Evolutionary conservation across 2,888 invertebrate species (phyloP), one percentile per base, ranked within the genome.

Genomic region (Tryphoninae sp.): DNA sequence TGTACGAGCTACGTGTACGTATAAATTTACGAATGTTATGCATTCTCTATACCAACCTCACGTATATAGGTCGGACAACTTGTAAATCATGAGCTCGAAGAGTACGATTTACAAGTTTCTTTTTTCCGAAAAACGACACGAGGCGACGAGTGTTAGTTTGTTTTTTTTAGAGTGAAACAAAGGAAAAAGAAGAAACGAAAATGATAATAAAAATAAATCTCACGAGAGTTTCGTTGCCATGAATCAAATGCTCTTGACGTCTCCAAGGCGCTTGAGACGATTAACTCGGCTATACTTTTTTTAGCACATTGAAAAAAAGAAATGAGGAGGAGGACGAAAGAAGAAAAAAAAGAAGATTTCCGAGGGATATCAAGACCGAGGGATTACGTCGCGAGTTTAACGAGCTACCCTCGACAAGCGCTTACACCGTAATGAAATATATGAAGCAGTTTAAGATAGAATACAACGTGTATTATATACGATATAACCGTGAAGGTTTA

Each of bases 231-330:
- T 61, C 22, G 68, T 58, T 62, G 16, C 22, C 73, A 69, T 81
- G 68, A 81, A 81, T 78, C 78, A 74, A 71, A 65, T n/a, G 19
- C 58, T 64, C 53, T n/a, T n/a, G 53, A 53, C 64, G 26, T 22
- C 11, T 19, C 45, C 23, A 58, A 23, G 58, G 58, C 42, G 19
- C 26, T 75, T 49, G 22, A 53, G 69, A 78, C 33, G 65, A 64
- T 81, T 69, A 65, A 74, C 74, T 53, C 55, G 22, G 59, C 42
- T 71, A 40, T 45, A 65, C 26, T 51, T 67, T 51, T 16, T 51
- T 51, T 22, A 16, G 22, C 65, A 59, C 23, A 26, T 13, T 33
- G 26, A 51, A 55, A 55, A 67, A 65, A 61, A 33, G 33, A 33
- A 33, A 33, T 33, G 23, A 22, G 40, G 58, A 22, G 11, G 16